Base-by-base conservation (phyloP, 2,888 invertebrate genomes). In the Apeira syringaria region DNA sequence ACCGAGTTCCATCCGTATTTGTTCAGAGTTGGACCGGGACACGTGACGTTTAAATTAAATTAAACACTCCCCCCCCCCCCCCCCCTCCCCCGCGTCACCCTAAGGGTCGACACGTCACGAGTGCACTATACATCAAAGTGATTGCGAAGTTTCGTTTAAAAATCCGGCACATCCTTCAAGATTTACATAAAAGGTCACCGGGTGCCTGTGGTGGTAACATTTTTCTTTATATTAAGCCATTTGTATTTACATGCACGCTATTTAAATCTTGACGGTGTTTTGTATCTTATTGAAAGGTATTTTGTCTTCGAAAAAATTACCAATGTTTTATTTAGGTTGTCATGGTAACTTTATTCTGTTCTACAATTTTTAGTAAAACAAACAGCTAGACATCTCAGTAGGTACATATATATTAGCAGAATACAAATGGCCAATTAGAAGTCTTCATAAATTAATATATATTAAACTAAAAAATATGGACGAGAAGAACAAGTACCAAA, bases 101-200 rank as follows among this genome's bases (percentile, higher is more conserved):
- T 44, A 49, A 62, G 65, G 59, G 66, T 52, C 61, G 65, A 59
- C 68, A 61, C 68, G 64, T 70, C 73, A 78, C 76, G 80, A 67
- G 59, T 74, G 71, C 69, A 68, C 67, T 78, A 80, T 80, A 74
- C 79, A 73, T 86, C 80, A 82, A 79, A 81, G 80, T 80, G 80
- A 84, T 82, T 78, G 79, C 78, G 65, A 71, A 74, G 76, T 83
- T 80, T 81, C 84, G 81, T 88, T 86, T 82, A 78, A 79, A 88
- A 73, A 73, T 82, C 64, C 65, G 64, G 80, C 87, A 84, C 85
- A 85, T 86, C 80, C 69, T 80, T 77, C 71, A 75, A 77, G 80
- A 87, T 88, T 86, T 83, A 66, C 83, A 87, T 85, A 86, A 87
- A 86, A 82, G 80, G 80, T 78, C 75, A 71, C 59, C 56, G 59